Conservation (phyloP, 2,113 vertebrate species). For the Ptilorrhoa leucosticta region DNA sequence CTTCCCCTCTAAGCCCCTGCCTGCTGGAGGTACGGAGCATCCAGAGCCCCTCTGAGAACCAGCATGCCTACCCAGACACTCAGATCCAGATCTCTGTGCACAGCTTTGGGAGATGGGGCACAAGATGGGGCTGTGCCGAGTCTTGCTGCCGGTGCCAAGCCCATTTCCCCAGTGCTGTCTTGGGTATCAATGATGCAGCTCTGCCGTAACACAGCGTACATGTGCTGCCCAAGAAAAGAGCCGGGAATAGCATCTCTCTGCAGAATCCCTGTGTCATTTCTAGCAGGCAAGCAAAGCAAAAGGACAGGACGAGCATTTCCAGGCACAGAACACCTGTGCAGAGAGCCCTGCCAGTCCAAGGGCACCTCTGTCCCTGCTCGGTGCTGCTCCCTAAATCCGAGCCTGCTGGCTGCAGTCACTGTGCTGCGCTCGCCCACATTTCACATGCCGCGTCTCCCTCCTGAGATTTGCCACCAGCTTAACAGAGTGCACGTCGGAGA, state of each 20-base stretch:
- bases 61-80: rapidly evolving
- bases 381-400: background rate
- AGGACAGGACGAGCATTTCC: background rate
- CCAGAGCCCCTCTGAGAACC: background rate
- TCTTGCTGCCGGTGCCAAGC: background rate
- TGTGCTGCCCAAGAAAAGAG: background rate
- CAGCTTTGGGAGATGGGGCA: background rate
- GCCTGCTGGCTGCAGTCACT: background rate
- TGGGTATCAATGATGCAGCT: background rate
- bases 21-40: background rate
- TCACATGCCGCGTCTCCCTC: background rate
- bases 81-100: background rate
- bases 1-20: background rate
- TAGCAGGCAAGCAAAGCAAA: background rate
- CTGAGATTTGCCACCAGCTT: background rate
- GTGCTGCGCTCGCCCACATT: background rate
- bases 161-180: rapidly evolving
- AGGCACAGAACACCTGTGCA: background rate
- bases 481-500: background rate
- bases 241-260: background rate
- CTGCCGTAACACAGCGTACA: rapidly evolving
- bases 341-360: background rate
- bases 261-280: background rate
- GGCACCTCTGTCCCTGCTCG: background rate
- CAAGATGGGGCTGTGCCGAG: background rate